phyloP scores from a whole-genome alignment of 2,797 vertebrate genomes.

The Meriones psammophilus region DNA sequence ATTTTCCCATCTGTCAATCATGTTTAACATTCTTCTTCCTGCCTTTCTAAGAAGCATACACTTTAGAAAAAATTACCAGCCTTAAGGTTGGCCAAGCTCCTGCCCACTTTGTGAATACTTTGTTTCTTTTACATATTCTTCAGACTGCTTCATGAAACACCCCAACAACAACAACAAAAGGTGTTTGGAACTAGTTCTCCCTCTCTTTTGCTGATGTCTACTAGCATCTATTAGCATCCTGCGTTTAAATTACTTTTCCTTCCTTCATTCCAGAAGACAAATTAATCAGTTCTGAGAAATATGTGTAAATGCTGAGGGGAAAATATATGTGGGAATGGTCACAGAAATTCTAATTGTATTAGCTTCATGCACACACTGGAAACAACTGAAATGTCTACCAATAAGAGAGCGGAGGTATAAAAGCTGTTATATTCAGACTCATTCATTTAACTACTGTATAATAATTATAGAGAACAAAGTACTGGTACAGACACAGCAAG shows the following conservation, averaged over 20 bases:
- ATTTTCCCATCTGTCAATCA: constrained; percentile 5
- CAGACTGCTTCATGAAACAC: neutral
- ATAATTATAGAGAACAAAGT: constrained; percentile 31
- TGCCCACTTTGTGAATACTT: neutral
- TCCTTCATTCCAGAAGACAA: constrained; percentile 26
- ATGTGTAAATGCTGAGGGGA: neutral
- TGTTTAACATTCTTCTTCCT: constrained; percentile 18
- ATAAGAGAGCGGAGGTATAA: neutral
- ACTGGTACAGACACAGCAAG: neutral
- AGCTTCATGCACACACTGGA: neutral
- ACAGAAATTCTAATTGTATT: neutral
- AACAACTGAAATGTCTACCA: neutral
- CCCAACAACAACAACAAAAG: neutral
- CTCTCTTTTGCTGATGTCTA: neutral
- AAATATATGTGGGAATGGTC: neutral
- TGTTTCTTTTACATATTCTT: neutral
- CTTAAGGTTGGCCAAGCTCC: constrained; percentile 35
- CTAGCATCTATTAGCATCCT: neutral
- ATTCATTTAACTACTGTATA: neutral
- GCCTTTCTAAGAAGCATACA: constrained; percentile 25
- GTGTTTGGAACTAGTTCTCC: neutral
- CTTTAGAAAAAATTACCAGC: neutral
- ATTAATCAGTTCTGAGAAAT: constrained; percentile 46
- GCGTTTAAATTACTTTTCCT: neutral
- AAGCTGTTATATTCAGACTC: neutral